Evolutionary conservation across 2,797 vertebrate species (phyloP).

Genomic region (Hipposideros larvatus): DNA sequence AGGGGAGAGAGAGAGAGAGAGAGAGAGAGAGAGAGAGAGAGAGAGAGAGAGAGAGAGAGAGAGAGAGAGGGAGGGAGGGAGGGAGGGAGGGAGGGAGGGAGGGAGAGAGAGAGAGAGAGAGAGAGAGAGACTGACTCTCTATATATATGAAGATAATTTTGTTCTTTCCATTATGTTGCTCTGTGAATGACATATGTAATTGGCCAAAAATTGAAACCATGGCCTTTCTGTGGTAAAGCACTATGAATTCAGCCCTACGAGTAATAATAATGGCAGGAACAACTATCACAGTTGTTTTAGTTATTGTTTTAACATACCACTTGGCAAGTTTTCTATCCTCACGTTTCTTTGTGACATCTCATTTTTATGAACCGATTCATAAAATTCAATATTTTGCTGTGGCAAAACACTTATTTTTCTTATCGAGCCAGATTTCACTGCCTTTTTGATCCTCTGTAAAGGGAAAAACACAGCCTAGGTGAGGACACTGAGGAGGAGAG

Average conservation of each 20-base stretch:
- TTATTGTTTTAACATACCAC: neutral
- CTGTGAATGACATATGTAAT: neutral
- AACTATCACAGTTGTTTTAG: neutral
- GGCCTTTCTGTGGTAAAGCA: constrained; percentile 6
- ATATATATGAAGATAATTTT: neutral
- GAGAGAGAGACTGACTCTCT: too few species aligned
- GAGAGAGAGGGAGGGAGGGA: neutral
- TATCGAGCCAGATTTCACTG: neutral
- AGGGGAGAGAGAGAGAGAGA: neutral
- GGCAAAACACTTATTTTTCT: neutral
- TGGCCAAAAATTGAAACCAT: neutral
- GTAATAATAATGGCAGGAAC: neutral
- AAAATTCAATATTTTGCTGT: neutral
- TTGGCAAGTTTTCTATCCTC: neutral
- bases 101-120: neutral
- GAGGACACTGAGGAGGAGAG: constrained; percentile 21
- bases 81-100: too few species aligned
- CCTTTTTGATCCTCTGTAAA: neutral
- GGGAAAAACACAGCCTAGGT: neutral
- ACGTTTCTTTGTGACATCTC: neutral
- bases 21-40: neutral
- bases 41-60: neutral
- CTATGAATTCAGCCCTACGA: neutral
- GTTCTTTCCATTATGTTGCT: neutral
- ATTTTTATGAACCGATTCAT: constrained; percentile 5